Evolutionary conservation across 2,797 vertebrate genomes (phyloP), one percentile per base, ranked within the genome.

Genomic region (Sternotherus odoratus): DNA sequence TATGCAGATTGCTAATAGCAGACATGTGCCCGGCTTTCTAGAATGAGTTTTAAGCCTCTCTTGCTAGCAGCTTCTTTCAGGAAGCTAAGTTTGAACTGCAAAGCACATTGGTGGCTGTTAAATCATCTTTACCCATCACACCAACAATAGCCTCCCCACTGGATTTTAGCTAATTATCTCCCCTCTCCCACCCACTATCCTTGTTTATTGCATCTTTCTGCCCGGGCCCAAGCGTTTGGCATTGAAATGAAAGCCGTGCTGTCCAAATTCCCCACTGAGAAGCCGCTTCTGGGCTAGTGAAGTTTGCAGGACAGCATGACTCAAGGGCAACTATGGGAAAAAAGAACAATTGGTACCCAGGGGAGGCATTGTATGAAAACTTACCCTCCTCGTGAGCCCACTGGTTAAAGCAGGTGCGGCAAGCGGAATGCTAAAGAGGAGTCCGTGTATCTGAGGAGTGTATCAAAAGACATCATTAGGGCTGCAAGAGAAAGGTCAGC

Each of bases 291-390:
- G 82, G 91, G 50, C 83, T 89, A 46, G 48, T 78, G 82, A 54
- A 94, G 93, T 81, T 81, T 96, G 84, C 46, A 69, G 89, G 85
- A 89, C 0, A 0, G 49, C 84, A 83, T 94, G 91, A 89, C 96
- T 97, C 96, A 97, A 97, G 94, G 97, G 90, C 92, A 96, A 24
- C 77, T 60, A 83, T 94, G 94, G 92, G 83, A 95, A 87, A 94
- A 92, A 86, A 93, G 90, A 95, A 91, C 81, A 93, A 57, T 33
- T 86, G 82, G 50, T 56, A 92, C 95, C 90, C 94, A 84, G 85
- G 95, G 95, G 95, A 95, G 82, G 66, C 53, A 91, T 87, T 95
- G 66, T 85, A n/a, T 4, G 74, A 87, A 92, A 90, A 94, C 63
- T 89, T 90, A 50, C 0, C 0, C 92, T 93, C 90, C 86, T 85